Conservation (phyloP, 2,113 vertebrate genomes). For the Neotragus pygmaeus region DNA sequence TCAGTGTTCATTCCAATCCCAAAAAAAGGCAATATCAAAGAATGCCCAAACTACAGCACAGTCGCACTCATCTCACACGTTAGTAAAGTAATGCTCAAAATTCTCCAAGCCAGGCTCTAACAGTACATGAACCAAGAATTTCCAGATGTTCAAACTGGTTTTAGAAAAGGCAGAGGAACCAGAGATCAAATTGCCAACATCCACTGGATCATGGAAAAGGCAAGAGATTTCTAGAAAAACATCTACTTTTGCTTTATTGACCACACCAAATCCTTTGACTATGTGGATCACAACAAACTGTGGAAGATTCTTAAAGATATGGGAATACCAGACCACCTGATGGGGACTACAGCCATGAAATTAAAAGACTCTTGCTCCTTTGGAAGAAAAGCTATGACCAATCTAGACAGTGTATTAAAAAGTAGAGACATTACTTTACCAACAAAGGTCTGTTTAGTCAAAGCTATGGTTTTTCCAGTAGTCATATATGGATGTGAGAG, state of each 20-base stretch:
- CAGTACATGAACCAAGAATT: not conserved
- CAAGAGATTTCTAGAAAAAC: not conserved
- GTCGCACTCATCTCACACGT: not conserved
- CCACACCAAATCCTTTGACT: not conserved
- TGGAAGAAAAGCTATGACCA: too few relatives aligned
- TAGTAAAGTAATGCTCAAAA: not conserved
- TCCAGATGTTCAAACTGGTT: not conserved
- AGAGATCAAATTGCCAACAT: not conserved
- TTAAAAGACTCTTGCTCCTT: too few relatives aligned
- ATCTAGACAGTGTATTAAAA: too few relatives aligned
- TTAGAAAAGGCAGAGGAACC: not conserved
- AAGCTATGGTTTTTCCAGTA: too few relatives aligned
- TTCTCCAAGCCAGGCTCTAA: not conserved
- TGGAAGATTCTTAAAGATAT: not conserved
- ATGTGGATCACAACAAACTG: not conserved
- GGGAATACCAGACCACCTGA: not conserved
- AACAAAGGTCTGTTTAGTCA: too few relatives aligned
- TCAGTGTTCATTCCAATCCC: not conserved
- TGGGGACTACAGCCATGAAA: not conserved
- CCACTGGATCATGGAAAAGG: not conserved
- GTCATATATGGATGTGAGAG: too few relatives aligned
- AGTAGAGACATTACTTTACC: too few relatives aligned
- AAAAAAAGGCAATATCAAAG: not conserved
- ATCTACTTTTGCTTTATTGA: not conserved
- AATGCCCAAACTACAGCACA: not conserved